These are phyloP conservation scores for Mizuhopecten yessoensis DNA, from an alignment of 1,140 invertebrate species.

Conservation along the genomic window DNA sequence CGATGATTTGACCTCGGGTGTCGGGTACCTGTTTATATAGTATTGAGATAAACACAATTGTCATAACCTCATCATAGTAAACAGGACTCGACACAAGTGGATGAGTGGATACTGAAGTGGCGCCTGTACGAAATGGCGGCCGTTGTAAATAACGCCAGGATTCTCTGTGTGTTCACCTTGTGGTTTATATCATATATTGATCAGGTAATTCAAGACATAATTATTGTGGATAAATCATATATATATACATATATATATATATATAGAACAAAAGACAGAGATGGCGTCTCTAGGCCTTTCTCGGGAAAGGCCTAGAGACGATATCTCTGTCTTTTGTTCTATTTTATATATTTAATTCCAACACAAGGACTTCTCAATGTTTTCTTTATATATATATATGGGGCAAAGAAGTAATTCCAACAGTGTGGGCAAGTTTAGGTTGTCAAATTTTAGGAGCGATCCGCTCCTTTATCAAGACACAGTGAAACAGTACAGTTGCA, in stretches of 20 bases:
- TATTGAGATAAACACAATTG: neutral
- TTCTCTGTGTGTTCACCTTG: neutral
- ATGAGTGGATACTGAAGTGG: neutral
- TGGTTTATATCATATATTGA: neutral
- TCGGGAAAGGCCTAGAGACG: no score
- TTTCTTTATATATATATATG: no score
- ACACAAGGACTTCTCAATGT: neutral
- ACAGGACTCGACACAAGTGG: neutral
- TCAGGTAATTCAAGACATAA: neutral
- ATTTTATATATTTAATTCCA: neutral
- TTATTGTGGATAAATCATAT: no score
- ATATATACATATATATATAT: no score
- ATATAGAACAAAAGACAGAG: no score
- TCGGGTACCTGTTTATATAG: neutral
- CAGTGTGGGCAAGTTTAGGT: no score
- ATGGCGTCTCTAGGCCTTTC: no score
- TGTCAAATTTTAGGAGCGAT: no score
- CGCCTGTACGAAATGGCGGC: neutral
- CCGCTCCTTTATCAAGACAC: no score
- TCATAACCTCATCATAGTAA: neutral
- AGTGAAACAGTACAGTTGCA: no score
- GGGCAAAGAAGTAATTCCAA: no score
- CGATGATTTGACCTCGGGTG: neutral
- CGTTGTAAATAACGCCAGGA: neutral
- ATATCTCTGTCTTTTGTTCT: neutral